Evolutionary conservation across 1,140 invertebrate species (phyloP), one percentile per base, ranked within the genome.

Genomic region (Radopholus similis): DNA sequence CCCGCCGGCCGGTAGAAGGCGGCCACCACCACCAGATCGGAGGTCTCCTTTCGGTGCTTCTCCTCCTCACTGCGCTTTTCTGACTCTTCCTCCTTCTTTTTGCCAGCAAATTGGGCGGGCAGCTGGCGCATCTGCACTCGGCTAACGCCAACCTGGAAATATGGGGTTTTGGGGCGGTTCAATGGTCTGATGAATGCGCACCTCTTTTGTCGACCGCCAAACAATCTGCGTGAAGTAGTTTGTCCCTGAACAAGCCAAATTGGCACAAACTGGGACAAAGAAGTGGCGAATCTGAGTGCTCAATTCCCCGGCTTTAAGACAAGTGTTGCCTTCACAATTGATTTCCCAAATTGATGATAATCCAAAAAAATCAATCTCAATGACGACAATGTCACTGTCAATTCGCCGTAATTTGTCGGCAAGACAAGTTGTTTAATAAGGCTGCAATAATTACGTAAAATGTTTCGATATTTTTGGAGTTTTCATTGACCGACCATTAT

Each of bases 161-260:
- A 8, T 69, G 26, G 32, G 64, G 15, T 44, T 64, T 65, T 34
- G 2, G 28, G 11, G 1, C 13, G 30, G 64, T 32, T 8, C 5
- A 35, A 65, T 18, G 2, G 13, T n/a, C 18, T 13, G n/a, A 63
- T 23, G 18, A 42, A 40, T 38, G 11, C 30, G 47, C 64, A 83
- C 81, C 64, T 82, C 73, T 70, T 60, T 68, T 30, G 78, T 81
- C 8, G 75, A 60, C 55, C 64, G 76, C 78, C 78, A 81, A 15
- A 81, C 64, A 47, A 81, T 73, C 68, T 81, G 78, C 4, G 78
- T 82, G 57, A 81, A 81, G 65, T 82, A 81, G 68, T 81, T 81
- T 18, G 78, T 82, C 49, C 80, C 80, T 59, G 44, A n/a, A n/a
- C n/a, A n/a, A n/a, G n/a, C n/a, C n/a, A n/a, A n/a, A n/a, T n/a